Conservation (phyloP, 37 sponge, comb jelly and placozoan species). For the Agelas oroides region DNA sequence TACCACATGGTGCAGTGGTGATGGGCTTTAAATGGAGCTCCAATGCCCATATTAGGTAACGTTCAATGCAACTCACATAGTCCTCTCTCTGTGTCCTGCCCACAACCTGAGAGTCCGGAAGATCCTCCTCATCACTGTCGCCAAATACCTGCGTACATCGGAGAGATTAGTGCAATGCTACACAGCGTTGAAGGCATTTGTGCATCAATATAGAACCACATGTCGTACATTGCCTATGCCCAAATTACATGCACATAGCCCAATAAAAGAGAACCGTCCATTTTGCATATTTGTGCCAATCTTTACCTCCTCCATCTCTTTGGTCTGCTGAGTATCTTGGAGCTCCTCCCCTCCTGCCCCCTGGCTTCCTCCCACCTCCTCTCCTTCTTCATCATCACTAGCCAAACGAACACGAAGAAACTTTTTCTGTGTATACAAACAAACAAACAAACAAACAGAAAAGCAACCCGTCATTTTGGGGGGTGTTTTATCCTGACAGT, state of each 20-base stretch:
- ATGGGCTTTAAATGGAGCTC: too few relatives aligned
- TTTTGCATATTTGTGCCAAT: too few relatives aligned
- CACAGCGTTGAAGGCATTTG: background rate
- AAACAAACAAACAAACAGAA: background rate
- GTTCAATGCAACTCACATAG: too few relatives aligned
- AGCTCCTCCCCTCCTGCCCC: background rate
- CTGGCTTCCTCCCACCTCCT: background rate
- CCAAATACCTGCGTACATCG: constrained; percentile 58
- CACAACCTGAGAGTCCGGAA: constrained; percentile 11
- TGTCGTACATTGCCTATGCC: too few relatives aligned
- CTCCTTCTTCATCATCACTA: constrained; percentile 83
- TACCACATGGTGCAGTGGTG: too few relatives aligned
- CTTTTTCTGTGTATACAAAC: constrained; percentile 47
- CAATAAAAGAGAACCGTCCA: too few relatives aligned
- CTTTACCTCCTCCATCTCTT: constrained; percentile 1
- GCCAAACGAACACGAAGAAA: constrained; percentile 67
- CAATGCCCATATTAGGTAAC: too few relatives aligned
- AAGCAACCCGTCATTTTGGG: too few relatives aligned
- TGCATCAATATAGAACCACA: too few relatives aligned
- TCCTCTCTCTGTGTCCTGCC: background rate
- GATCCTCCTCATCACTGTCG: constrained; percentile 74
- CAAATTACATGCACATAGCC: too few relatives aligned
- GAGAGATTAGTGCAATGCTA: too few relatives aligned
- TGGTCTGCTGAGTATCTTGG: background rate
- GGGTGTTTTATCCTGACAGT: too few relatives aligned